Evolutionary conservation across 2,113 vertebrate genomes (phyloP).

Genomic region (Toxotes jaculatrix): DNA sequence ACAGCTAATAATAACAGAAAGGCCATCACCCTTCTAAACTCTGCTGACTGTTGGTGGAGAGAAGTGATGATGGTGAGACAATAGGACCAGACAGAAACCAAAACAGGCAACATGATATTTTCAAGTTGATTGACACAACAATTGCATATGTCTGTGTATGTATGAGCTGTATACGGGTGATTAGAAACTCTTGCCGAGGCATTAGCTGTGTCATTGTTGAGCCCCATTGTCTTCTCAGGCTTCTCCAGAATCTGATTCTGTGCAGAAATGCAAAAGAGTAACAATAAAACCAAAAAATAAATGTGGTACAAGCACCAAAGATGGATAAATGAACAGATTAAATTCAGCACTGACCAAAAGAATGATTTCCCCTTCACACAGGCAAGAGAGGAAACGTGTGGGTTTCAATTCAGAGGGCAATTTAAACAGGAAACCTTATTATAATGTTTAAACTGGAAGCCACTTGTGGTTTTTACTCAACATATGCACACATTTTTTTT

Average conservation of each 20-base stretch:
- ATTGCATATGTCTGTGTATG: not conserved
- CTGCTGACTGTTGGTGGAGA: constrained; percentile 13
- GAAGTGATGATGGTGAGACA: not conserved
- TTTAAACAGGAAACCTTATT: not conserved
- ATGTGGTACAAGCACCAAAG: not conserved
- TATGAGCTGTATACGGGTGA: not conserved
- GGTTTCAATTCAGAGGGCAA: not conserved
- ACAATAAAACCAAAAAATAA: not conserved
- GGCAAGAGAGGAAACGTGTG: not conserved
- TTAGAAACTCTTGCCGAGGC: not conserved
- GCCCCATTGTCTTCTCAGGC: not conserved
- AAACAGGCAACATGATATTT: not conserved
- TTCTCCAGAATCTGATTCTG: not conserved
- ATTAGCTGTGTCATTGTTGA: not conserved
- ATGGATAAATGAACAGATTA: not conserved
- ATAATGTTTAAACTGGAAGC: not conserved
- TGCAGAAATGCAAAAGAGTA: too few relatives aligned
- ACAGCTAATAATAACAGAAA: constrained; percentile 64
- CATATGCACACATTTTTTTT: too few relatives aligned
- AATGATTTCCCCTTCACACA: not conserved
- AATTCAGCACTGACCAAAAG: not conserved
- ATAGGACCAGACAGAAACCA: not conserved
- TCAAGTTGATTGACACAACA: not conserved
- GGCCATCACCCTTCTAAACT: constrained; percentile 33
- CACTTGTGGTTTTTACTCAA: too few relatives aligned